Evolutionary conservation across 2,113 vertebrate genomes (phyloP).

Genomic region (Trochalopteron elliotii): DNA sequence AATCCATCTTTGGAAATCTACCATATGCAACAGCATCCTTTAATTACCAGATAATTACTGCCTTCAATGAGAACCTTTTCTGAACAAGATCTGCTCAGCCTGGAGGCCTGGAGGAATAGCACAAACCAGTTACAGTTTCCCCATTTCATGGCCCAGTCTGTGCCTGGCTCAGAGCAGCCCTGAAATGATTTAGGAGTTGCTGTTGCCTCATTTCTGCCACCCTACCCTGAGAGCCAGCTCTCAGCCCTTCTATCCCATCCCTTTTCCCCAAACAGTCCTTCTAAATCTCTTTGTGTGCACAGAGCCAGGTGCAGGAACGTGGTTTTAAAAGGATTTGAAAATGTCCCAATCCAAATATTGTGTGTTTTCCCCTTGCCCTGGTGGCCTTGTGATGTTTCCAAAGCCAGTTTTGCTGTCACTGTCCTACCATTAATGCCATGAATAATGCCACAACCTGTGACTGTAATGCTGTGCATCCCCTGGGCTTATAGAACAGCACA

Average conservation of each 20-base stretch:
- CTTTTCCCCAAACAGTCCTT: neutral
- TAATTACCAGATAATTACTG: conserved; percentile 52
- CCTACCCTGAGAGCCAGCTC: neutral
- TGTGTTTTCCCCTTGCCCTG: neutral
- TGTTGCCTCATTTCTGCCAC: neutral
- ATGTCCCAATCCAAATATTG: neutral
- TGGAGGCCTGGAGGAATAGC: neutral
- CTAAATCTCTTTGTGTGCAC: neutral
- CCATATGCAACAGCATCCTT: conserved; percentile 8
- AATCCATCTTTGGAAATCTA: conserved; percentile 35
- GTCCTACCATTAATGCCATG: neutral
- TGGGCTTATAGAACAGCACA: neutral
- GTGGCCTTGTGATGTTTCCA: neutral
- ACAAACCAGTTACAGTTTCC: neutral
- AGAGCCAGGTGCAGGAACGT: neutral
- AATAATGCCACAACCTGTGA: neutral
- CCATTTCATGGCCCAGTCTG: neutral
- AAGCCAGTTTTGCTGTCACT: neutral
- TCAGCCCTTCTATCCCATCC: neutral
- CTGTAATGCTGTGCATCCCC: neutral
- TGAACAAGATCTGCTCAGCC: conserved; percentile 36
- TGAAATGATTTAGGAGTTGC: neutral
- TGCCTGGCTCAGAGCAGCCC: neutral
- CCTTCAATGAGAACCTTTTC: neutral
- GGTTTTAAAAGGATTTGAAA: neutral